A percentile compares a stretch with the other conserved stretches of the same genome.
Conservation (phyloP, 2,888 invertebrate genomes). For the Brachynemurus nebulosus region DNA sequence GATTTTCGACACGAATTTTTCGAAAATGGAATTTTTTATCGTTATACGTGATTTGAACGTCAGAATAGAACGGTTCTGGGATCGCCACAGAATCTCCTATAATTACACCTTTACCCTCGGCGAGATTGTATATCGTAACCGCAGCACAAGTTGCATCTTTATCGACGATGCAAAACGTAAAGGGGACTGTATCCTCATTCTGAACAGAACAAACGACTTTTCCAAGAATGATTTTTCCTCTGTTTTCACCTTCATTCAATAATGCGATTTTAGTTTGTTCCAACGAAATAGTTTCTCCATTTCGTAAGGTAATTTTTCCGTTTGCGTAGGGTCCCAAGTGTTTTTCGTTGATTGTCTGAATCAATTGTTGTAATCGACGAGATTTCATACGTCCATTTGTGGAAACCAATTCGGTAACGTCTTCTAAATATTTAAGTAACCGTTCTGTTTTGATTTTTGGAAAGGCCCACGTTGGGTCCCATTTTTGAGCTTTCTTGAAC, state of each 20-base stretch:
- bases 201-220: conserved; percentile 70
- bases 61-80: conserved; percentile 55
- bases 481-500: conserved; percentile 47
- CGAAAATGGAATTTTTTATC: conserved; percentile 49
- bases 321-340: conserved; percentile 55
- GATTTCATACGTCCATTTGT: conserved; percentile 60
- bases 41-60: conserved; percentile 41
- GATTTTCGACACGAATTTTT: conserved; percentile 66
- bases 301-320: conserved; percentile 38
- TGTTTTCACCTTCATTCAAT: conserved; percentile 48
- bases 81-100: conserved; percentile 75
- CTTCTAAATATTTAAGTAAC: conserved; percentile 48
- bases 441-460: conserved; percentile 46
- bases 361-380: conserved; percentile 52
- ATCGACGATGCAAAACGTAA: conserved; percentile 71
- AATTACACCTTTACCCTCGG: conserved; percentile 65
- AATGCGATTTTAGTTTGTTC: conserved; percentile 35
- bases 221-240: conserved; percentile 53
- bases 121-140: conserved; percentile 75
- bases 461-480: conserved; percentile 66
- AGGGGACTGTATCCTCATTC: conserved; percentile 61
- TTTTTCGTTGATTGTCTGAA: conserved; percentile 51
- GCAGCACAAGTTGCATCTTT: conserved; percentile 52
- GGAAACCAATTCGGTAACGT: conserved; percentile 46
- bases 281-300: conserved; percentile 37